A percentile compares a stretch with the other conserved stretches of the same genome.
Conservation (phyloP, 2,113 vertebrate species). For the Odocoileus virginianus region DNA sequence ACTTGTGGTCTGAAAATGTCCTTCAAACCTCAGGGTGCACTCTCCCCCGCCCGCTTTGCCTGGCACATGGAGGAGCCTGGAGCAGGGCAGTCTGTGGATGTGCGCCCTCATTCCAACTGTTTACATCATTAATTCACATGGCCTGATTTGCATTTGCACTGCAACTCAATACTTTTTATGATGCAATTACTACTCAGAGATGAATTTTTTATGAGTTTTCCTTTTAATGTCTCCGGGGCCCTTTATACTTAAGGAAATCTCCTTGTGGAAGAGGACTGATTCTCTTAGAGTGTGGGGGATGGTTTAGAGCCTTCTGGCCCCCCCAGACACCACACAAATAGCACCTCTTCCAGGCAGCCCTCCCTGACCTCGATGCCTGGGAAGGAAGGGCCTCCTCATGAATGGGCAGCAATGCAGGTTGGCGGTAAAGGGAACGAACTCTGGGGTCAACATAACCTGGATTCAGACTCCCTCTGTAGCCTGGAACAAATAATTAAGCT, state of each 20-base stretch:
- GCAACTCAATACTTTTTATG: conserved; percentile 75
- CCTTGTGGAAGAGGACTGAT: conserved; percentile 68
- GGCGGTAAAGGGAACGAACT: neutral
- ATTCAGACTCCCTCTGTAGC: neutral
- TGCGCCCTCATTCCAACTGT: conserved; percentile 15
- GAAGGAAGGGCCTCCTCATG: fast-evolving
- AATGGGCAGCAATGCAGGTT: neutral
- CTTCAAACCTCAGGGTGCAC: neutral
- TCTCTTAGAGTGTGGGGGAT: neutral
- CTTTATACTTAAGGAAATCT: conserved; percentile 78
- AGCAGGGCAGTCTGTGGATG: neutral
- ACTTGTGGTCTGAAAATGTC: fast-evolving
- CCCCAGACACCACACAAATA: neutral
- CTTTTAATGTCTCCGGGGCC: conserved; percentile 81
- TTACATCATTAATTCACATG: conserved; percentile 75
- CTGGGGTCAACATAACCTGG: neutral
- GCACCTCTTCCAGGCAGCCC: neutral
- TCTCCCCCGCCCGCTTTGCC: fast-evolving
- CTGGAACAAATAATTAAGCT: neutral
- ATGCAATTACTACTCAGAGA: conserved; percentile 80
- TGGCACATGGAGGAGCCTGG: fast-evolving
- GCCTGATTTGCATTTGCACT: conserved; percentile 72
- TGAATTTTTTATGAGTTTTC: conserved; percentile 84
- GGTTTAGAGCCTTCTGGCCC: neutral
- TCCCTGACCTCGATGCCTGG: neutral